Conservation (phyloP, 2,888 invertebrate species). For the Melieria omissa region DNA sequence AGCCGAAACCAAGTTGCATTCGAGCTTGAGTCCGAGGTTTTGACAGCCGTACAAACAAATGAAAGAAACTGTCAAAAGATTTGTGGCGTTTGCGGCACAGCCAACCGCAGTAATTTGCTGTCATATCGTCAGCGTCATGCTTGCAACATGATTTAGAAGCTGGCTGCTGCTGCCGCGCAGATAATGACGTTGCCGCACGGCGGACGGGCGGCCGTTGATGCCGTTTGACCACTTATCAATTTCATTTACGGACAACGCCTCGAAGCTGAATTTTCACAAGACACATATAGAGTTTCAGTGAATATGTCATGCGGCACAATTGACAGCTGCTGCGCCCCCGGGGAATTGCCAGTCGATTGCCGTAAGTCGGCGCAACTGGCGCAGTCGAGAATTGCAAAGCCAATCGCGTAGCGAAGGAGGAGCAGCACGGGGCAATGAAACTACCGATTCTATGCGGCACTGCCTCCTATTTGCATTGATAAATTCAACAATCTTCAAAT, state of each 20-base stretch:
- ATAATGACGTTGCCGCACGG: slow-evolving; percentile 13
- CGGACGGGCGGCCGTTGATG: neutral
- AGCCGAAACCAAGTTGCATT: too few relatives aligned
- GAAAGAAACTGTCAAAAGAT: slow-evolving; percentile 50
- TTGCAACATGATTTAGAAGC: slow-evolving; percentile 27
- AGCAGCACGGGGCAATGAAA: too few relatives aligned
- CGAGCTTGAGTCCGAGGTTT: slow-evolving; percentile 37
- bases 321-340: slow-evolving; percentile 25
- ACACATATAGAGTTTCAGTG: slow-evolving; percentile 12
- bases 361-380: too few relatives aligned
- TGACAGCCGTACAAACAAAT: slow-evolving; percentile 50
- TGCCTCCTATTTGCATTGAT: too few relatives aligned
- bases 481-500: too few relatives aligned
- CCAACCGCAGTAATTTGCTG: slow-evolving; percentile 48
- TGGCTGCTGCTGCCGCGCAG: slow-evolving; percentile 1
- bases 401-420: too few relatives aligned
- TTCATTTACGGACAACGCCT: slow-evolving; percentile 17
- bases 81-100: slow-evolving; percentile 40
- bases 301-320: slow-evolving; percentile 23
- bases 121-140: slow-evolving; percentile 46
- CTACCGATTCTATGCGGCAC: too few relatives aligned
- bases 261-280: slow-evolving; percentile 7
- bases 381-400: too few relatives aligned
- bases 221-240: slow-evolving; percentile 24
- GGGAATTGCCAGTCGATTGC: slow-evolving; percentile 9